These are phyloP conservation scores for Xestia rhomboidea DNA, from an alignment of 2,888 invertebrate genomes.

Conservation along the genomic window DNA sequence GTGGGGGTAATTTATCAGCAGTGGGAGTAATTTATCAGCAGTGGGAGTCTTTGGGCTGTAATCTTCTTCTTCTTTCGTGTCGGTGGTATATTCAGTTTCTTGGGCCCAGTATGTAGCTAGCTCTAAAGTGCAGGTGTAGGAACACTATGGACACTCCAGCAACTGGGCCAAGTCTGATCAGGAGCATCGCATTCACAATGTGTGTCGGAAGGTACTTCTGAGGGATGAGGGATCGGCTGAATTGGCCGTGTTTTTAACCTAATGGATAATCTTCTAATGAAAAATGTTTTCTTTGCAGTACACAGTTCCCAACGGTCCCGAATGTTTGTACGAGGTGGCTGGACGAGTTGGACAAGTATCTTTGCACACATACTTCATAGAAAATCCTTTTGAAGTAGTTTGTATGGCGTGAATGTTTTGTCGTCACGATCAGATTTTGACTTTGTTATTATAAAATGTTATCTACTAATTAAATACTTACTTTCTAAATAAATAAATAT, in stretches of 20 bases:
- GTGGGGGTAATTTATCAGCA: too few relatives aligned
- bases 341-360: constrained; percentile 2
- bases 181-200: background rate
- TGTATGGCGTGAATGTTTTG: background rate
- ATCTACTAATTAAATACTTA: background rate
- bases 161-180: background rate
- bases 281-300: constrained; percentile 23
- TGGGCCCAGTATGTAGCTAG: too few relatives aligned
- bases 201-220: background rate
- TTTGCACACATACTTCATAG: constrained; percentile 30
- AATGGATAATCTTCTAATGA: background rate
- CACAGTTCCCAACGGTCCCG: constrained; percentile 18
- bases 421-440: background rate
- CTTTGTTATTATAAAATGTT: background rate
- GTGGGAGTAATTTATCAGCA: too few relatives aligned
- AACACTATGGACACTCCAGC: background rate
- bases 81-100: too few relatives aligned
- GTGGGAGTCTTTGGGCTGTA: too few relatives aligned
- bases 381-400: constrained; percentile 6
- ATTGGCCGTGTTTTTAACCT: background rate
- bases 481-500: background rate
- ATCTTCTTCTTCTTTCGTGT: too few relatives aligned
- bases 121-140: background rate
- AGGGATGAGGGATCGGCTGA: background rate
- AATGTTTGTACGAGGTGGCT: constrained; percentile 33